Percentiles rank a stretch among this genome's conserved stretches.
phyloP scores from a whole-genome alignment of 2,797 vertebrate species.

The Nyctalus aviator region DNA sequence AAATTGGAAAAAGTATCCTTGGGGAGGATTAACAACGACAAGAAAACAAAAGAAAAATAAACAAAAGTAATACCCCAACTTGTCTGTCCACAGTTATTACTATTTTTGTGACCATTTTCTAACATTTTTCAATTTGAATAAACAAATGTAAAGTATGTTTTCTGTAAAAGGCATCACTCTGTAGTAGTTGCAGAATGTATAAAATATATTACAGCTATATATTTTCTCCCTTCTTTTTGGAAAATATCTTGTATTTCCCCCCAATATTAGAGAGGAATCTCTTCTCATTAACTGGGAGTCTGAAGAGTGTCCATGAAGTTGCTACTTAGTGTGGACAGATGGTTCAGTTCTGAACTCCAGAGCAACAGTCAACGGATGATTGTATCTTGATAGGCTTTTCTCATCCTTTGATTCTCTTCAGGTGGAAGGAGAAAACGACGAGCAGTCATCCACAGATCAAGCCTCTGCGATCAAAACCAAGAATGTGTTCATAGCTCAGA shows the following conservation, averaged over 20 bases:
- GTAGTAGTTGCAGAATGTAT: background rate
- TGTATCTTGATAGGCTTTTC: background rate
- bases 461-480: conserved; percentile 95
- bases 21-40: too few species aligned
- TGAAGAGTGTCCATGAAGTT: background rate
- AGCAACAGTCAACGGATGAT: background rate
- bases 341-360: background rate
- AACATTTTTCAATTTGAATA: background rate
- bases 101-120: background rate
- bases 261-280: background rate
- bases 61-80: background rate
- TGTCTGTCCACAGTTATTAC: background rate
- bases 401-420: conserved; percentile 73
- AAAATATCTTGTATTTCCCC: background rate
- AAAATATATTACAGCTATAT: background rate
- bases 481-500: conserved; percentile 98
- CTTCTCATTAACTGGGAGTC: background rate
- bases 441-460: conserved; percentile 93
- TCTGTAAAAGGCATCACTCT: background rate
- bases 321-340: background rate
- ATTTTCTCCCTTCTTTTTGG: background rate
- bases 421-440: conserved; percentile 95
- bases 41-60: too few species aligned
- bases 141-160: background rate
- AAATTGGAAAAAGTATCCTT: too few species aligned